These are phyloP conservation scores for Orthosia cruda DNA, from an alignment of 2,888 invertebrate genomes.

Conservation along the genomic window DNA sequence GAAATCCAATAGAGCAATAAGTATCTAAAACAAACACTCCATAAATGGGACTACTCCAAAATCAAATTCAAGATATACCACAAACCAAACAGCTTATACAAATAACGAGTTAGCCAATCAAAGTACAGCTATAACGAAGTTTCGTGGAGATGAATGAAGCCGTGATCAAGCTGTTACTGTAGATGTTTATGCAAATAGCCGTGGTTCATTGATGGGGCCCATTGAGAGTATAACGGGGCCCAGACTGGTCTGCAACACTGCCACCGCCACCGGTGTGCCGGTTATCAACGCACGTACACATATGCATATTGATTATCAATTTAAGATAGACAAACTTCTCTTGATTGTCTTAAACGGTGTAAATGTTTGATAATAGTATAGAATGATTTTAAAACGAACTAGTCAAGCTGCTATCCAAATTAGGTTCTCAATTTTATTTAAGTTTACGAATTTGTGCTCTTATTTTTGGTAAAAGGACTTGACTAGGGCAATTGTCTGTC, in stretches of 20 bases:
- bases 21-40: slow-evolving; percentile 36
- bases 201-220: slow-evolving; percentile 81
- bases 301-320: slow-evolving; percentile 60
- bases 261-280: slow-evolving; percentile 62
- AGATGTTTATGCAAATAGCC: slow-evolving; percentile 82
- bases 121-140: slow-evolving; percentile 66
- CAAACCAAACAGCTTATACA: slow-evolving; percentile 29
- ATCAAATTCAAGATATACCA: slow-evolving; percentile 32
- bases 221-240: slow-evolving; percentile 78
- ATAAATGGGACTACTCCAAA: slow-evolving; percentile 29
- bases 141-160: slow-evolving; percentile 69
- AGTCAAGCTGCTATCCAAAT: slow-evolving; percentile 12
- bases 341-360: slow-evolving; percentile 38
- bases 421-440: no score
- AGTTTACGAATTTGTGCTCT: background rate
- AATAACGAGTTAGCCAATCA: slow-evolving; percentile 62
- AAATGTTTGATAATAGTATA: slow-evolving; percentile 28
- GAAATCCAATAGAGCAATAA: slow-evolving; percentile 16
- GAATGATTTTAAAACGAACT: slow-evolving; percentile 26
- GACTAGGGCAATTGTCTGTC: background rate
- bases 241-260: slow-evolving; percentile 73
- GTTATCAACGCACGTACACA: slow-evolving; percentile 50
- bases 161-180: slow-evolving; percentile 75
- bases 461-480: background rate
- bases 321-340: slow-evolving; percentile 47